phyloP scores from a whole-genome alignment of 2,888 invertebrate genomes.

The Plutella xylostella region DNA sequence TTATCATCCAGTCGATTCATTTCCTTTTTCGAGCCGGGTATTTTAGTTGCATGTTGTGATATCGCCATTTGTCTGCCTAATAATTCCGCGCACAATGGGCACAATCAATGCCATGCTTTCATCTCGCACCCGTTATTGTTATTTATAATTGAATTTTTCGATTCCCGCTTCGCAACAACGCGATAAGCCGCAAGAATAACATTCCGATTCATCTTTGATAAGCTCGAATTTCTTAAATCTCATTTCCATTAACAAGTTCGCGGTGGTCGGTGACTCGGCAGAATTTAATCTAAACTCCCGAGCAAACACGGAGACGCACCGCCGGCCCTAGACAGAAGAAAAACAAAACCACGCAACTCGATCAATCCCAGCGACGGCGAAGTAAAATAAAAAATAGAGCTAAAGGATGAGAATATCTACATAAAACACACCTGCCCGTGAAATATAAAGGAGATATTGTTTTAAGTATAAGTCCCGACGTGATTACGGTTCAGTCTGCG shows the following conservation, averaged over 20 bases:
- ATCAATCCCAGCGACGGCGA: conserved; percentile 41
- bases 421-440: conserved; percentile 61
- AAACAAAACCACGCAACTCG: conserved; percentile 52
- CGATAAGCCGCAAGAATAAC: conserved; percentile 4
- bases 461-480: conserved; percentile 57
- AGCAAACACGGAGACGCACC: conserved; percentile 50
- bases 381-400: conserved; percentile 40
- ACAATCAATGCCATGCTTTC: conserved; percentile 35
- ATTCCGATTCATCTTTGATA: conserved; percentile 6
- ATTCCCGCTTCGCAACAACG: conserved; percentile 2
- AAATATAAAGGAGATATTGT: conserved; percentile 61
- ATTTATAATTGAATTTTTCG: conserved; percentile 49
- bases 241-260: conserved; percentile 6
- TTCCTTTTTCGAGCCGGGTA: too few relatives aligned
- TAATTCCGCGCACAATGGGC: conserved; percentile 51
- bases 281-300: conserved; percentile 54
- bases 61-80: conserved; percentile 45
- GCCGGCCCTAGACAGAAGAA: conserved; percentile 55
- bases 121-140: conserved; percentile 47
- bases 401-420: conserved; percentile 40
- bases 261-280: conserved; percentile 21
- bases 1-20: too few relatives aligned
- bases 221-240: conserved; percentile 4
- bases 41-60: conserved; percentile 56
- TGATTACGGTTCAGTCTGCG: conserved; percentile 52